These are phyloP conservation scores for Perodicticus potto DNA, from an alignment of 2,797 vertebrate genomes.

Conservation along the genomic window DNA sequence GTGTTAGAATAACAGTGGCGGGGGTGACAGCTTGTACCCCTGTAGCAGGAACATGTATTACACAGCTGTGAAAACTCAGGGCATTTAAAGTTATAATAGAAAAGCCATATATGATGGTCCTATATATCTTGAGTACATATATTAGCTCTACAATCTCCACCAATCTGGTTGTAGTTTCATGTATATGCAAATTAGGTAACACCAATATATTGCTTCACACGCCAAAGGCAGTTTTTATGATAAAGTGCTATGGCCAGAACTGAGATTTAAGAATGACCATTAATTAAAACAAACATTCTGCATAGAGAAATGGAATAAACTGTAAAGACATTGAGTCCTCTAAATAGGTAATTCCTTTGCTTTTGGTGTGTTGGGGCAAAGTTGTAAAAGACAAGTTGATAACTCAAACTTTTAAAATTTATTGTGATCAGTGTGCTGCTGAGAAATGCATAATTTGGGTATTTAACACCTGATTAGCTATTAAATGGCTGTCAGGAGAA, in stretches of 20 bases:
- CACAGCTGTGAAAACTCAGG: background rate
- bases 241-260: background rate
- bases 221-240: background rate
- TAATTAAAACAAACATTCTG: constrained; percentile 45
- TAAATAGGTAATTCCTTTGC: constrained; percentile 54
- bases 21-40: background rate
- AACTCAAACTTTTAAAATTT: constrained; percentile 85
- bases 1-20: background rate
- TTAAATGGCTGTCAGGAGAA: constrained; percentile 88
- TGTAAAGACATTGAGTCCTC: constrained; percentile 45
- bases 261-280: constrained; percentile 11
- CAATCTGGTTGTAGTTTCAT: background rate
- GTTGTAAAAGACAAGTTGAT: constrained; percentile 81
- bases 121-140: background rate
- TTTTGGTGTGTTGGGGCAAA: constrained; percentile 68
- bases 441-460: constrained; percentile 85
- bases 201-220: background rate
- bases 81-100: background rate
- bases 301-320: background rate
- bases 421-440: constrained; percentile 81
- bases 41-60: background rate
- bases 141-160: background rate
- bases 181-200: background rate
- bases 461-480: constrained; percentile 88
- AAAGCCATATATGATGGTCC: background rate